Percentiles rank a stretch among this genome's conserved stretches.
phyloP scores from a whole-genome alignment of 2,113 vertebrate species.

The Upupa epops region DNA sequence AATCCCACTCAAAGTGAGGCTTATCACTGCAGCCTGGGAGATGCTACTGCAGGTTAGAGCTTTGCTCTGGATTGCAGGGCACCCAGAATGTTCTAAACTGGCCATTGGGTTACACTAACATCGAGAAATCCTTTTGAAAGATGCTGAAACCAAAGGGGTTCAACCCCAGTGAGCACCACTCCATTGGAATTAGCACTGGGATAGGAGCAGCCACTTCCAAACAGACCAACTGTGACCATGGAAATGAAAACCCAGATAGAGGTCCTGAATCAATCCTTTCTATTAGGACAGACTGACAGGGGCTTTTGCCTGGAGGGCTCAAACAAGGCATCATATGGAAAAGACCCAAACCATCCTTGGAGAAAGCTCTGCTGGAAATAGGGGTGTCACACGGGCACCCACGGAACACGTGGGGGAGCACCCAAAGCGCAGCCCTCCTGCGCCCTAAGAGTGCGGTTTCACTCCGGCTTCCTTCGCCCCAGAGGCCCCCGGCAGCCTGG shows the following conservation, averaged over 20 bases:
- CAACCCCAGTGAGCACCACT: not conserved
- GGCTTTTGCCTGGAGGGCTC: not conserved
- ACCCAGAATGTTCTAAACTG: not conserved
- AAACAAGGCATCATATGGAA: not conserved
- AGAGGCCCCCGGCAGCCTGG: no score
- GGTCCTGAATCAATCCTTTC: not conserved
- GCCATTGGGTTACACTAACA: not conserved
- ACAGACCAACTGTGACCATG: not conserved
- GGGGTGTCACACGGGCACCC: not conserved
- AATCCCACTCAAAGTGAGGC: not conserved
- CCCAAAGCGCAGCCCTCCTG: no score
- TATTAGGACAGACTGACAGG: not conserved
- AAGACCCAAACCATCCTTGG: not conserved
- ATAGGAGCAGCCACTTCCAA: not conserved
- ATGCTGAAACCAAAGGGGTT: not conserved
- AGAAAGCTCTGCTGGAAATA: not conserved
- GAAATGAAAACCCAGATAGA: not conserved
- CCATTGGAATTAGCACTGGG: not conserved
- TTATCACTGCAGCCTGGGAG: fast-evolving
- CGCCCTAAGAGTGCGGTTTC: no score
- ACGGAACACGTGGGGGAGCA: not conserved
- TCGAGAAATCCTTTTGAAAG: not conserved
- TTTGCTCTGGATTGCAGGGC: not conserved
- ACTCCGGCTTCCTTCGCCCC: no score
- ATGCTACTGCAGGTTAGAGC: not conserved